phyloP scores from a whole-genome alignment of 1,140 invertebrate species.

The Calycopis cecrops region DNA sequence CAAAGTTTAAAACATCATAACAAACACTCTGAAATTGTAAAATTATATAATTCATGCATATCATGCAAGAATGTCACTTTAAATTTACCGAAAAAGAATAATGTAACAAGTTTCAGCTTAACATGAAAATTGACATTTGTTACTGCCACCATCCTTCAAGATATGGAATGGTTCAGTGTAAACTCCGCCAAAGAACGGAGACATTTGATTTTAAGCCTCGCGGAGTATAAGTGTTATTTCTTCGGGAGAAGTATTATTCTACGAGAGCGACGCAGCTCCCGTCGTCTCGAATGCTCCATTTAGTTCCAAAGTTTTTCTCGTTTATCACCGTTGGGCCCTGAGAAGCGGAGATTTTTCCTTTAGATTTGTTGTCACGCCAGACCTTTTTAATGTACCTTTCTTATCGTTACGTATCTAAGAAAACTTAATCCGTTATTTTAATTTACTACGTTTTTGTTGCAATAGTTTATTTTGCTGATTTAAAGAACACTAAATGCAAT shows the following conservation, averaged over 20 bases:
- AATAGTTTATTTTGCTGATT: too few relatives aligned
- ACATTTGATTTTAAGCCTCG: slow-evolving; percentile 75
- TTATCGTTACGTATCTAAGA: slow-evolving; percentile 69
- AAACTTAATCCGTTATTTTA: slow-evolving; percentile 58
- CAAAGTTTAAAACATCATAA: too few relatives aligned
- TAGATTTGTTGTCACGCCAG: slow-evolving; percentile 76
- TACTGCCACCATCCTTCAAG: slow-evolving; percentile 54
- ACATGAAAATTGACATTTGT: slow-evolving; percentile 47
- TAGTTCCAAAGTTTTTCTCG: slow-evolving; percentile 75
- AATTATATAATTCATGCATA: too few relatives aligned
- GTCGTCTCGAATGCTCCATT: slow-evolving; percentile 73
- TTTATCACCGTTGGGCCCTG: slow-evolving; percentile 74
- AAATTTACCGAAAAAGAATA: slow-evolving; percentile 4
- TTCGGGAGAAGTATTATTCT: slow-evolving; percentile 72
- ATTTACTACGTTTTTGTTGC: slow-evolving; percentile 13
- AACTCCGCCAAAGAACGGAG: slow-evolving; percentile 57
- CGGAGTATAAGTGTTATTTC: slow-evolving; percentile 74
- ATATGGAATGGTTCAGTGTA: slow-evolving; percentile 44
- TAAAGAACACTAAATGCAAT: too few relatives aligned
- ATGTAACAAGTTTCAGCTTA: slow-evolving; percentile 8
- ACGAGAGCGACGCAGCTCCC: slow-evolving; percentile 62
- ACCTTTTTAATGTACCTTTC: slow-evolving; percentile 76
- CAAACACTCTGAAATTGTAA: too few relatives aligned
- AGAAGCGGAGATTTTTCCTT: slow-evolving; percentile 74
- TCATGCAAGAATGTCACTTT: background rate